Conservation (phyloP, 2,888 invertebrate species). For the Thumatha senex region DNA sequence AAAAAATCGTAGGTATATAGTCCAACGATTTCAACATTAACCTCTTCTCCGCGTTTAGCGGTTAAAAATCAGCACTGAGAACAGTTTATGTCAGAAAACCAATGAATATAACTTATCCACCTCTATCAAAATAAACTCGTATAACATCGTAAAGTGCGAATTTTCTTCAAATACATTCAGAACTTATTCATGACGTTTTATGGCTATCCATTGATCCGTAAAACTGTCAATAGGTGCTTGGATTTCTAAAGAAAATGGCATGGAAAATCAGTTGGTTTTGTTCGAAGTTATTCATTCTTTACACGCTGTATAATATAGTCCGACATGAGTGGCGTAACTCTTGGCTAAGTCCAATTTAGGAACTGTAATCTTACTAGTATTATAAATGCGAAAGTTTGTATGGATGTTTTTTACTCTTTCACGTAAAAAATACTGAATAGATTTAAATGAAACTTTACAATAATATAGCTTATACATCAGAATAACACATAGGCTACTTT, state of each 20-base stretch:
- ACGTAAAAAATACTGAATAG: no score
- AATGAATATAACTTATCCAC: neutral
- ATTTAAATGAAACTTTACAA: no score
- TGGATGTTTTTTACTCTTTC: no score
- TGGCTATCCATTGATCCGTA: slow-evolving; percentile 38
- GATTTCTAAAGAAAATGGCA: slow-evolving; percentile 18
- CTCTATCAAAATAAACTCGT: slow-evolving; percentile 12
- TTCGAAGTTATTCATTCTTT: slow-evolving; percentile 5
- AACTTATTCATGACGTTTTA: slow-evolving; percentile 62
- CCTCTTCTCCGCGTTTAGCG: no score
- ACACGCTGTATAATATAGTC: neutral
- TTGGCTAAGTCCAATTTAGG: no score
- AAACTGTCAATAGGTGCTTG: slow-evolving; percentile 43
- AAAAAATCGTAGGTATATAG: no score
- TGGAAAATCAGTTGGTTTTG: slow-evolving; percentile 22
- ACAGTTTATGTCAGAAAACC: neutral
- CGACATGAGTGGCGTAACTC: neutral
- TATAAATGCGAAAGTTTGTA: no score
- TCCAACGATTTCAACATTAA: no score
- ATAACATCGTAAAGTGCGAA: slow-evolving; percentile 56
- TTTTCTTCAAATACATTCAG: slow-evolving; percentile 55
- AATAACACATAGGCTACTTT: no score
- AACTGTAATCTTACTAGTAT: no score
- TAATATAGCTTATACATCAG: no score
- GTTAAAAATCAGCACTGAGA: no score